Evolutionary conservation across 2,113 vertebrate species (phyloP), one percentile per base, ranked within the genome.

Genomic region (Puma concolor): DNA sequence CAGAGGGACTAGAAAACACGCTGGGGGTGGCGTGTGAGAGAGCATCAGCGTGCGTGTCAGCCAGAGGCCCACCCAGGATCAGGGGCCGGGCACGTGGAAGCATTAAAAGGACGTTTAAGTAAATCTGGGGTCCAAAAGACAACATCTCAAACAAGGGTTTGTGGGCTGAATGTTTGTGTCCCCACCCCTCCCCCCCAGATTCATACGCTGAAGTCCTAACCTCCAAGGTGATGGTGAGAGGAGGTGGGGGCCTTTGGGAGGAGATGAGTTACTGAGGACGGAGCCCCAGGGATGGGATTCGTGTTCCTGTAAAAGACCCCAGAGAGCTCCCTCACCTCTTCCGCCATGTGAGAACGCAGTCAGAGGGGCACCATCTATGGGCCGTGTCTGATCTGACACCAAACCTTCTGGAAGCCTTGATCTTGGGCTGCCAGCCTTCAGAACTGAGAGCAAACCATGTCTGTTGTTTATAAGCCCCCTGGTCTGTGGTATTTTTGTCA

Each of bases 41-140:
- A 0, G 12, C 3, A 2, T 74, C 27, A 19, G 19, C 0, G 8
- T 16, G 64, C 2, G 0, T 7, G 8, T 2, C 41, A 17, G 25
- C 81, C 23, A 19, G 11, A 44, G 21, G 15, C 63, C 1, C 2
- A 27, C 83, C 82, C 33, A 5, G 33, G 6, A 31, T n/a, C 57
- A 15, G 50, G 13, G 41, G 8, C 19, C 33, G 13, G n/a, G 19
- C 2, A 0, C 14, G 2, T 0, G 4, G 64, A 33, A 29, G 31
- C 0, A 0, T 27, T 6, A 16, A 12, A 41, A 33, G 48, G 23
- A 64, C 10, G 17, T 1, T 2, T 6, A 7, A 27, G 82, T 5
- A 3, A 82, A 41, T 16, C 0, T 3, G 29, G 7, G 21, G 17
- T 14, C 15, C 10, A 7, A 13, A 41, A 79, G 38, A 13, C 12